phyloP scores from a whole-genome alignment of 1,140 invertebrate species.

The Heliconius eleuchia region DNA sequence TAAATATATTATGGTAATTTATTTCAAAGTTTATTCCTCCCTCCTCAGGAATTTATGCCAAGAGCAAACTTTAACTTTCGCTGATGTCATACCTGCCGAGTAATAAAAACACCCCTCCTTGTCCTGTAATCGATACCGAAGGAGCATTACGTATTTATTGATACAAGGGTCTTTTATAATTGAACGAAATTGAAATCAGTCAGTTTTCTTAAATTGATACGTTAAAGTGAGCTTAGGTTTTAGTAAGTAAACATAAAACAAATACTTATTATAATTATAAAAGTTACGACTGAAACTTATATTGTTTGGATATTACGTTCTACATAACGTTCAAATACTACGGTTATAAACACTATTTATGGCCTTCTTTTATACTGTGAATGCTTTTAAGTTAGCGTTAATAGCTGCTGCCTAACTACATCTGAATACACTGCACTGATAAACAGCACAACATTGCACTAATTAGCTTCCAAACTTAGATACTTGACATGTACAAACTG shows the following conservation, averaged over 20 bases:
- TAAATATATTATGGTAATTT: slow-evolving; percentile 25
- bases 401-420: slow-evolving; percentile 55
- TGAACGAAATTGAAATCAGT: slow-evolving; percentile 57
- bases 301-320: too few species aligned
- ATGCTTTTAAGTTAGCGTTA: slow-evolving; percentile 52
- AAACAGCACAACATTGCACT: slow-evolving; percentile 52
- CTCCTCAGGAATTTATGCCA: slow-evolving; percentile 35
- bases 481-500: slow-evolving; percentile 19
- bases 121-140: slow-evolving; percentile 61
- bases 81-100: slow-evolving; percentile 65
- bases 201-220: not conserved
- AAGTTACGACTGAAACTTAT: not conserved
- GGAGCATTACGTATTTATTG: slow-evolving; percentile 76
- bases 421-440: slow-evolving; percentile 51
- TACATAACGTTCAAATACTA: too few species aligned
- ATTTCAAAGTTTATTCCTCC: slow-evolving; percentile 17
- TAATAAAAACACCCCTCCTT: slow-evolving; percentile 62
- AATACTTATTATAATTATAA: not conserved
- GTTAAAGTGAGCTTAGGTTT: too few species aligned
- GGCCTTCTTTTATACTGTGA: not conserved
- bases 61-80: slow-evolving; percentile 50
- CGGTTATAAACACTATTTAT: not conserved
- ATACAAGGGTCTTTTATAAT: slow-evolving; percentile 49
- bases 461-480: slow-evolving; percentile 52
- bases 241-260: not conserved